Evolutionary conservation across 2,113 vertebrate species (phyloP), one percentile per base, ranked within the genome.

Genomic region (Pituophis catenifer): DNA sequence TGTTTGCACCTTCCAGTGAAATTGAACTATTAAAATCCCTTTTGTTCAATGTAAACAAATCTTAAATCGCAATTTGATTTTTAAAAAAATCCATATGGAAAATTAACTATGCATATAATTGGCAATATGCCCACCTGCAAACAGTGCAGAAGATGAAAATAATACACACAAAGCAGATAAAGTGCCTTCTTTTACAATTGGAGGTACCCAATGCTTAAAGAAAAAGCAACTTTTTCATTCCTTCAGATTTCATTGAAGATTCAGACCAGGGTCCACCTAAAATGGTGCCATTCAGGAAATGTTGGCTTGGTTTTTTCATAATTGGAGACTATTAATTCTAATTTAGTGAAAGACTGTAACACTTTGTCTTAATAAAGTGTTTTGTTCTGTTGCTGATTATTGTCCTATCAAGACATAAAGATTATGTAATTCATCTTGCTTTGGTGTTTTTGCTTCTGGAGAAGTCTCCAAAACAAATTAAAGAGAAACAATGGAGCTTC

Each of bases 1-100:
- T 94, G n/a, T 91, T 95, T 94, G 52, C 70, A 1, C 5, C 88
- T 94, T 92, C 57, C 88, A 4, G 26, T 50, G 15, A 91, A 59
- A 12, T 59, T 86, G 54, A 88, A 50, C 88, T 93, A 4, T 29
- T 91, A 17, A 13, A 88, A 53, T 54, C 90, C 1, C 26, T 94
- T 29, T 92, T 91, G 19, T 48, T 88, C 92, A 1, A 5, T 0
- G 19, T 94, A 94, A 38, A 90, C 17, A 93, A 58, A 94, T 21
- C 38, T 88, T 59, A 48, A 95, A 3, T 1, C 19, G 57, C 6
- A 91, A 12, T 15, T 1, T 1, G 57, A 24, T 87, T 65, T 54
- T 70, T 50, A 50, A 54, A 21, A 29, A 88, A 92, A 53, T 70
- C n/a, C 2, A 5, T 86, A 48, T 52, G 38, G 8, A 59, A 92